phyloP scores from a whole-genome alignment of 2,797 vertebrate species.

The Ceryle rudis region DNA sequence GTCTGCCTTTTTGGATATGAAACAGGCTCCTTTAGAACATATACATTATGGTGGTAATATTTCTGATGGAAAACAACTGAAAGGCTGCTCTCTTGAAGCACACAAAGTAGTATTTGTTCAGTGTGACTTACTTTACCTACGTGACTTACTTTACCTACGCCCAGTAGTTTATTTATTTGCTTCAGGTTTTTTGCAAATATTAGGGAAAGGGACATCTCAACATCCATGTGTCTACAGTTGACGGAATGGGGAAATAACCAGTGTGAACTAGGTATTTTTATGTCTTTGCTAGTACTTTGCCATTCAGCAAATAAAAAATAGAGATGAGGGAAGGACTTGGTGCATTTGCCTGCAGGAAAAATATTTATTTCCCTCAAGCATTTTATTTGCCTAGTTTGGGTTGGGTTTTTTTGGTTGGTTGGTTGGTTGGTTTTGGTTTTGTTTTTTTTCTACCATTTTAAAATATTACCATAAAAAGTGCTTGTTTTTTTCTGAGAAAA shows the following conservation, averaged over 20 bases:
- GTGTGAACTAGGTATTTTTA: background rate
- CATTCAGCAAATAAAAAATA: background rate
- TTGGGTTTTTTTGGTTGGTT: too few relatives aligned
- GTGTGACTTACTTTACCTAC: background rate
- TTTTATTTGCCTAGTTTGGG: background rate
- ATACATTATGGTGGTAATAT: background rate
- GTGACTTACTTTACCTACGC: too few relatives aligned
- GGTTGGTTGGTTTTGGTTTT: too few relatives aligned
- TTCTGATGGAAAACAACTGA: background rate
- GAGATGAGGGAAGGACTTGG: background rate
- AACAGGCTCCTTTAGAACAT: background rate
- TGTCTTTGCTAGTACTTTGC: background rate
- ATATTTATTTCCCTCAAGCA: background rate
- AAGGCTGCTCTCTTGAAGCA: background rate
- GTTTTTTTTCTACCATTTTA: background rate
- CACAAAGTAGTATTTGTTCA: background rate
- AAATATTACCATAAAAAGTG: background rate
- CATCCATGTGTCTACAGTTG: background rate
- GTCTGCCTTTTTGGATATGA: background rate
- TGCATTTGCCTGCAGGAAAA: background rate
- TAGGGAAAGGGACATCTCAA: background rate
- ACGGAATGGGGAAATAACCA: background rate
- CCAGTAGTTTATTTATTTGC: background rate
- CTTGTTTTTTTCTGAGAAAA: background rate
- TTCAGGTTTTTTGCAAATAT: constrained; percentile 20